Evolutionary conservation across 2,113 vertebrate species (phyloP), one percentile per base, ranked within the genome.

Genomic region (Genyomyrus donnyi): DNA sequence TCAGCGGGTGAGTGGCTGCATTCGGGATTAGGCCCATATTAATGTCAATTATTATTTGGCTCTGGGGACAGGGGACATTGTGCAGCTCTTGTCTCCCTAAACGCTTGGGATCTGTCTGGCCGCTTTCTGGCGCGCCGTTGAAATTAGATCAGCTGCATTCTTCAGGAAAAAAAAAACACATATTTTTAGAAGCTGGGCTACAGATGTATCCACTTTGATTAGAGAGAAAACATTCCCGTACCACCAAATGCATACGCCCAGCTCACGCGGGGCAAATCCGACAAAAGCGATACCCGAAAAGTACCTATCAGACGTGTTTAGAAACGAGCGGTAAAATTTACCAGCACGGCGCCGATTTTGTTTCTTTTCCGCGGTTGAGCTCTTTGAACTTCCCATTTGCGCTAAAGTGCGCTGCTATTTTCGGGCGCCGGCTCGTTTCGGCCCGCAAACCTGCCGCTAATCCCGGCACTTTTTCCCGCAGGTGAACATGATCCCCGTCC

Each of bases 401-500:
- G 58, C 58, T 58, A 10, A 66, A n/a, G 3, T 27, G 58, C 8
- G n/a, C 58, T 11, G 58, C 58, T 10, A 1, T n/a, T 66, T 27
- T 3, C 2, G 58, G 8, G 0, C 21, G 1, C 21, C 56, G 56
- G 1, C 24, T 7, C 8, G 9, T 27, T 27, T 27, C 24, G n/a
- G 7, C 24, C 58, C 24, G 0, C 58, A 10, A 10, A 66, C 21
- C 35, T 7, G 8, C 17, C 17, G 42, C 19, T 46, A 84, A 84
- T 48, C 13, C 45, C 2, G 17, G 21, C 39, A 9, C 39, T n/a
- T 91, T 93, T 94, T 66, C 1, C 1, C 93, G 53, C 94, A 99
- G 98, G 97, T 98, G 91, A 99, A 99, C 91, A 89, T 96, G 66
- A 91, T 99, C 53, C 97, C 98, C 49, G 92, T 92, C 92, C 93